Percentiles rank a stretch among this genome's conserved stretches.
Conservation (phyloP, 1,140 invertebrate genomes). For the Aporrectodea caliginosa region DNA sequence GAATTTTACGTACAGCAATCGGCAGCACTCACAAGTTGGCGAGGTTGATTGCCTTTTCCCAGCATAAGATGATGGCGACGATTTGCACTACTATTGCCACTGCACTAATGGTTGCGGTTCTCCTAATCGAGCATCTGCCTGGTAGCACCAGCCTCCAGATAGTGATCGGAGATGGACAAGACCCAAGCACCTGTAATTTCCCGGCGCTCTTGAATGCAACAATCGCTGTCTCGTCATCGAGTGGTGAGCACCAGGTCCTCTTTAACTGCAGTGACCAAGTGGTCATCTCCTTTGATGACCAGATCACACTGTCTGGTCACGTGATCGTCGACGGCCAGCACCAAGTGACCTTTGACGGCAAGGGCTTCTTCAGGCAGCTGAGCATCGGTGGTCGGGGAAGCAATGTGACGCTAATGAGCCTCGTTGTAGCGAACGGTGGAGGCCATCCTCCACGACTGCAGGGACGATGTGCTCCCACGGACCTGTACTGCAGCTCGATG, state of each 20-base stretch:
- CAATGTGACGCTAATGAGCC: not conserved
- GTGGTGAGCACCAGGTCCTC: not conserved
- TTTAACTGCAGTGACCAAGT: not conserved
- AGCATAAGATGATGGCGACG: too few species aligned
- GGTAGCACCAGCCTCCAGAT: too few species aligned
- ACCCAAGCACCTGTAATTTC: not conserved
- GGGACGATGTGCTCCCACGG: not conserved
- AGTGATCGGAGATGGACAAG: not conserved
- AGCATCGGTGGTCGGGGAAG: not conserved
- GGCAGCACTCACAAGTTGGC: too few species aligned
- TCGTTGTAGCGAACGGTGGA: not conserved
- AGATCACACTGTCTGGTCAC: not conserved
- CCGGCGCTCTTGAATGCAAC: not conserved
- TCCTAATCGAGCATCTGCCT: too few species aligned
- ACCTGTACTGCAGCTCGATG: not conserved
- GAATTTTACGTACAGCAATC: too few species aligned
- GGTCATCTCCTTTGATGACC: not conserved
- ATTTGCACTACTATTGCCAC: too few species aligned
- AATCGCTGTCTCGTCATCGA: not conserved
- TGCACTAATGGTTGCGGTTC: too few species aligned
- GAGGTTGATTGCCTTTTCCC: too few species aligned
- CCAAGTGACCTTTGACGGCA: not conserved
- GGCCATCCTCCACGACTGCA: not conserved
- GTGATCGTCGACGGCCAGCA: not conserved
- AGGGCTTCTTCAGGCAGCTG: not conserved